Evolutionary conservation across 2,113 vertebrate species (phyloP).

Genomic region (Brevimyrus niger): DNA sequence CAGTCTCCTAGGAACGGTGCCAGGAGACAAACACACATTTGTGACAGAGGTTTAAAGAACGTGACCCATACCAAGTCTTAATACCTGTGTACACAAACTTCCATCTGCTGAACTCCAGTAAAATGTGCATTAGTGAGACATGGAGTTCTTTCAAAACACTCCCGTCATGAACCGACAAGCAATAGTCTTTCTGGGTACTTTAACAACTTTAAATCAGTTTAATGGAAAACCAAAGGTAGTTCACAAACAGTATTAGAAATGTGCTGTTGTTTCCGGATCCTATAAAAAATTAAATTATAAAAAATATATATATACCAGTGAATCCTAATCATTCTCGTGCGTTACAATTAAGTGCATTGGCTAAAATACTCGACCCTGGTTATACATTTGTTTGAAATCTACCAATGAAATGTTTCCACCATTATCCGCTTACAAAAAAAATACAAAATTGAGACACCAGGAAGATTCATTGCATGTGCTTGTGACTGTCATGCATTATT

Average conservation of each 20-base stretch:
- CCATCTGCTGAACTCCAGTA: neutral
- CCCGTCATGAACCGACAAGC: neutral
- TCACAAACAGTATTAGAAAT: constrained; percentile 3
- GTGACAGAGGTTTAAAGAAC: neutral
- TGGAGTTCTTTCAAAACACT: neutral
- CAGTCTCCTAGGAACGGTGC: constrained; percentile 17
- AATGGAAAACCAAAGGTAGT: neutral
- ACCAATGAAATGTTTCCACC: neutral
- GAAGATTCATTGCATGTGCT: neutral
- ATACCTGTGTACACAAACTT: neutral
- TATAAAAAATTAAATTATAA: neutral
- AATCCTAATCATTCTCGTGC: neutral
- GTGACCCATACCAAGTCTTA: neutral
- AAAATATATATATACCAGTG: neutral
- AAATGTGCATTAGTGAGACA: neutral
- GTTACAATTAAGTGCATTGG: constrained; percentile 18
- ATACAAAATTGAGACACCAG: neutral
- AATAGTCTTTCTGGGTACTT: neutral
- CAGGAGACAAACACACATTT: neutral
- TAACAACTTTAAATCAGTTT: constrained; percentile 5
- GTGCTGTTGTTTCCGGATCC: neutral
- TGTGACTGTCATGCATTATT: constrained; percentile 26
- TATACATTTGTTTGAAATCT: constrained; percentile 1
- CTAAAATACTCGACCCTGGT: neutral
- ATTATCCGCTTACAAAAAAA: neutral